phyloP scores from a whole-genome alignment of 2,888 invertebrate species.

The Drosophila emarginata region DNA sequence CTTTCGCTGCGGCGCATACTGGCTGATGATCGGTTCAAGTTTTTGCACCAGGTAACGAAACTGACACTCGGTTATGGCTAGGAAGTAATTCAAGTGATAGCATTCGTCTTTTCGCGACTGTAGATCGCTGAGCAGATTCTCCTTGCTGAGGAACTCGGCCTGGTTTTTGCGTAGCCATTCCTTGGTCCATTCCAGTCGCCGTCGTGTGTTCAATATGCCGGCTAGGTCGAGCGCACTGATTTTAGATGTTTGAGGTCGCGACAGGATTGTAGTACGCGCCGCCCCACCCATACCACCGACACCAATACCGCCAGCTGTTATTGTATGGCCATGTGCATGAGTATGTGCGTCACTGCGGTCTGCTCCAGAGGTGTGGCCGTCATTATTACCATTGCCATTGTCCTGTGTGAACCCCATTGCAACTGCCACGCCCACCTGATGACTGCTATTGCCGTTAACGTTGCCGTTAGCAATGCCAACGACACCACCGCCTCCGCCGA shows the following conservation, averaged over 20 bases:
- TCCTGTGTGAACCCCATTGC: constrained; percentile 70
- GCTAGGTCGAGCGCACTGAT: constrained; percentile 77
- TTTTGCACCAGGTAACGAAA: constrained; percentile 80
- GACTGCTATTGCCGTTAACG: constrained; percentile 25
- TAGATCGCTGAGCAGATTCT: constrained; percentile 79
- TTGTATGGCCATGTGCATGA: constrained; percentile 16
- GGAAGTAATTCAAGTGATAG: constrained; percentile 81
- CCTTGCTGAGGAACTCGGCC: constrained; percentile 79
- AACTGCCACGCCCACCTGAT: constrained; percentile 52
- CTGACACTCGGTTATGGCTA: constrained; percentile 81
- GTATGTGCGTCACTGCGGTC: constrained; percentile 46
- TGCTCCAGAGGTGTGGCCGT: constrained; percentile 58
- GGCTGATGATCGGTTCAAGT: constrained; percentile 79
- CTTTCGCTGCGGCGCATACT: constrained; percentile 81
- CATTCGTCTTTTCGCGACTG: constrained; percentile 80
- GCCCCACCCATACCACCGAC: constrained; percentile 52
- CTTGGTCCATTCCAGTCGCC: constrained; percentile 80
- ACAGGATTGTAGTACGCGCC: constrained; percentile 63
- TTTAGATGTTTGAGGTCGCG: constrained; percentile 69
- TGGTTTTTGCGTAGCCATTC: constrained; percentile 81
- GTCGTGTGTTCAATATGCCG: constrained; percentile 79
- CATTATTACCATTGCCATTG: constrained; percentile 54
- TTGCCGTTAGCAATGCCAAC: constrained; percentile 19
- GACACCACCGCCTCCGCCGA: constrained; percentile 27
- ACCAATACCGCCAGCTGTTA: constrained; percentile 20